Evolutionary conservation across 1,140 invertebrate species (phyloP).

Genomic region (Diprion similis): DNA sequence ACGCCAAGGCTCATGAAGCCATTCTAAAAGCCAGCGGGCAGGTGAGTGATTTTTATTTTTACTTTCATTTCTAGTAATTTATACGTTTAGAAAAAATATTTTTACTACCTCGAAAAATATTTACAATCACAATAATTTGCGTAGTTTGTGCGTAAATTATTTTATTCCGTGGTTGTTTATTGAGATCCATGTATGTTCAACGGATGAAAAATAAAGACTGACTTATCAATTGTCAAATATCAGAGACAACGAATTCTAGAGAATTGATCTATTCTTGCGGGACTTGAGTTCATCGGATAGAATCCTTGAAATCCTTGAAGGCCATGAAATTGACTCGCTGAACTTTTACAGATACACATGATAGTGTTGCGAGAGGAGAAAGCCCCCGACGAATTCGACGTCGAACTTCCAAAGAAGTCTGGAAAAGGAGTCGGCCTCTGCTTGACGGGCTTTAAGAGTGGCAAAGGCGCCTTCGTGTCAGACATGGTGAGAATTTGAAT

Average conservation of each 20-base stretch:
- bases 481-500: constrained; percentile 80
- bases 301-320: not conserved
- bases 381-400: constrained; percentile 81
- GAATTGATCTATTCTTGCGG: no score
- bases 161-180: no score
- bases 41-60: constrained; percentile 75
- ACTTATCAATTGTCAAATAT: no score
- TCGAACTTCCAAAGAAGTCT: constrained; percentile 91
- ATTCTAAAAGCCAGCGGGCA: constrained; percentile 66
- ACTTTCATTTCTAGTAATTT: constrained; percentile 37
- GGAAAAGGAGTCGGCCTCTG: constrained; percentile 93
- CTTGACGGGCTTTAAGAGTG: constrained; percentile 86
- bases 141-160: no score
- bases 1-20: constrained; percentile 70
- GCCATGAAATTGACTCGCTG: not conserved
- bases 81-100: constrained; percentile 3
- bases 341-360: constrained; percentile 75
- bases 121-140: no score
- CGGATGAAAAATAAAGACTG: no score
- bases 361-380: constrained; percentile 89
- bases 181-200: no score
- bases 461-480: constrained; percentile 91
- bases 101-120: constrained; percentile 12
- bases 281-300: no score
- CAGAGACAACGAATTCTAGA: no score